Evolutionary conservation across 64 coral and sea anemone species (phyloP).

Genomic region (Porites australiensis): DNA sequence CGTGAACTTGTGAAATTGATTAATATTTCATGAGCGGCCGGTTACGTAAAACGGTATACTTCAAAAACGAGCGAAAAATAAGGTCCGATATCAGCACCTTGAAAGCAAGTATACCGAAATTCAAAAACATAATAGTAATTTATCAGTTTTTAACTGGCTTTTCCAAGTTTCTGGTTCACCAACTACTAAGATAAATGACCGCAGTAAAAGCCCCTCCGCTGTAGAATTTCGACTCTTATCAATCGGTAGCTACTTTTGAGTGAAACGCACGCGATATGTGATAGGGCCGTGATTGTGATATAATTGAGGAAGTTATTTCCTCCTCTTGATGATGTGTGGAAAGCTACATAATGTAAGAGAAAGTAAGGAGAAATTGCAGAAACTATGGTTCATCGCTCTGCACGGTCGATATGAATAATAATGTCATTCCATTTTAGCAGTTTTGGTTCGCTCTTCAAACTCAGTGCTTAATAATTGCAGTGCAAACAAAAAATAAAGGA

Average conservation of each 20-base stretch:
- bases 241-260: not conserved
- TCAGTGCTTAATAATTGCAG: no score
- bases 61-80: slow-evolving; percentile 62
- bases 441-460: no score
- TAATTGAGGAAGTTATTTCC: not conserved
- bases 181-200: slow-evolving; percentile 27
- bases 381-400: no score
- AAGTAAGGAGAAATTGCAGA: no score
- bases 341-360: no score
- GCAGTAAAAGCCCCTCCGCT: not conserved
- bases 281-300: not conserved
- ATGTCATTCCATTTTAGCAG: no score
- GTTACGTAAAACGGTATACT: not conserved
- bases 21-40: slow-evolving; percentile 50
- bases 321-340: not conserved
- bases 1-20: not conserved
- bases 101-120: not conserved
- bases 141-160: not conserved
- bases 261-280: not conserved
- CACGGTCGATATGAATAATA: no score
- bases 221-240: not conserved
- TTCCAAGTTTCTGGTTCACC: slow-evolving; percentile 23
- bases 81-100: slow-evolving; percentile 22
- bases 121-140: slow-evolving; percentile 6
- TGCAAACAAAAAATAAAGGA: no score